These are phyloP conservation scores for Gymnoscopelus braueri DNA, from an alignment of 2,797 vertebrate species.

Conservation along the genomic window DNA sequence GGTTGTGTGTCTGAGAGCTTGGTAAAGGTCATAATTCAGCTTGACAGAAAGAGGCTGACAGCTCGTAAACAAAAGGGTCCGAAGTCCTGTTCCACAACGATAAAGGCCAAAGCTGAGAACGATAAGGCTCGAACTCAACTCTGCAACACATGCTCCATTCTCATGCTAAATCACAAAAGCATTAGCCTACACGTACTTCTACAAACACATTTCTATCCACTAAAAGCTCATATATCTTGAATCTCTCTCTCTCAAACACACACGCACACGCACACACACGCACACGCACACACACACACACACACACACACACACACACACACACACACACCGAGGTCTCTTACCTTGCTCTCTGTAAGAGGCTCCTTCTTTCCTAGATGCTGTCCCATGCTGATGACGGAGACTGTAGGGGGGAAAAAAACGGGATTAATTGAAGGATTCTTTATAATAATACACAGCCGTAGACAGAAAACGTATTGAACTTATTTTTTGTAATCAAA, in stretches of 20 bases:
- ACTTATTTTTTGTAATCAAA: no score
- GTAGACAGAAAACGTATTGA: no score
- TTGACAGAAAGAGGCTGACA: slow-evolving; percentile 20
- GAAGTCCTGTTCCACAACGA: slow-evolving; percentile 60
- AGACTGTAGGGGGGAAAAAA: slow-evolving; percentile 61
- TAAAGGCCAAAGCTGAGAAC: slow-evolving; percentile 45
- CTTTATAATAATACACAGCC: no score
- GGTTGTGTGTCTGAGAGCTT: slow-evolving; percentile 7
- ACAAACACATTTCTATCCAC: not conserved
- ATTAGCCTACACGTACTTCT: not conserved
- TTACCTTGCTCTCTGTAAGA: slow-evolving; percentile 68
- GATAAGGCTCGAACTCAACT: slow-evolving; percentile 37
- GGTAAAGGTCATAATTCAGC: slow-evolving; percentile 35
- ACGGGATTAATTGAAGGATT: no score
- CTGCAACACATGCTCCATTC: slow-evolving; percentile 37
- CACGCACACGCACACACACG: not conserved
- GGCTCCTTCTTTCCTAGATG: slow-evolving; percentile 74
- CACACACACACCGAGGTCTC: slow-evolving; percentile 7
- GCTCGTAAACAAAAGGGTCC: slow-evolving; percentile 36
- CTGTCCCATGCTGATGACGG: slow-evolving; percentile 79
- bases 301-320: not conserved
- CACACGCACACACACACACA: not conserved
- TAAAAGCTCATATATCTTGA: not conserved
- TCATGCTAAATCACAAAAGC: not conserved
- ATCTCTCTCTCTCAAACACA: not conserved